Evolutionary conservation across 2,888 invertebrate genomes (phyloP), one percentile per base, ranked within the genome.

Genomic region (Conops quadrifasciatus): DNA sequence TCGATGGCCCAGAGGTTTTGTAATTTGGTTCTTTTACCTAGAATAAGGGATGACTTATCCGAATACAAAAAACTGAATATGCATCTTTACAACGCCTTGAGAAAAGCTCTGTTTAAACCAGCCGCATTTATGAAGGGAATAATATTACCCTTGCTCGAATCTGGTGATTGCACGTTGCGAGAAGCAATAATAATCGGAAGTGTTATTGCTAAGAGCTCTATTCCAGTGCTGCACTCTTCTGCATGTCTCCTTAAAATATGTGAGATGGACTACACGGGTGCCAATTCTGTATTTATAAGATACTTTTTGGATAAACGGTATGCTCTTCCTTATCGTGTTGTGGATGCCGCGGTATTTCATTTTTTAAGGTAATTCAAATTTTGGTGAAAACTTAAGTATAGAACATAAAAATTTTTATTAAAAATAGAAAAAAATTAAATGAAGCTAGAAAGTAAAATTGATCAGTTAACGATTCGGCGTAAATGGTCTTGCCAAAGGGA

Each of bases 61-160:
- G 97, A 98, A 86, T 98, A 94, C 84, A 98, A 98, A 85, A 90
- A 94, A 81, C 88, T 99, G 1, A 99, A 99, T 87, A 96, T 96
- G 84, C 98, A 99, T 86, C 88, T 99, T 36, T 99, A 97, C 85
- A 95, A 96, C 81, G 96, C 98, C 0, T 83, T 99, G 63, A 89
- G 92, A 74, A 97, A 98, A 86, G 90, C 98, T 0, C 88, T 99
- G 0, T 99, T 95, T 85, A 99, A 99, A 84, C 98, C 98, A 56
- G 96, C 94, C 26, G 98, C 95, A 56, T 99, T 99, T 80, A 98
- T 98, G 94, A 99, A 98, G 88, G 99, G 92, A 58, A 89, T 93
- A 76, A 84, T 93, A 63, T 81, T 93, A 71, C 93, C 93, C 0
- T 85, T 94, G 58, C 85, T 93, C 49, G 92, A 91, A 91, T 91